Evolutionary conservation across 2,888 invertebrate species (phyloP).

Genomic region (Apamea sordens): DNA sequence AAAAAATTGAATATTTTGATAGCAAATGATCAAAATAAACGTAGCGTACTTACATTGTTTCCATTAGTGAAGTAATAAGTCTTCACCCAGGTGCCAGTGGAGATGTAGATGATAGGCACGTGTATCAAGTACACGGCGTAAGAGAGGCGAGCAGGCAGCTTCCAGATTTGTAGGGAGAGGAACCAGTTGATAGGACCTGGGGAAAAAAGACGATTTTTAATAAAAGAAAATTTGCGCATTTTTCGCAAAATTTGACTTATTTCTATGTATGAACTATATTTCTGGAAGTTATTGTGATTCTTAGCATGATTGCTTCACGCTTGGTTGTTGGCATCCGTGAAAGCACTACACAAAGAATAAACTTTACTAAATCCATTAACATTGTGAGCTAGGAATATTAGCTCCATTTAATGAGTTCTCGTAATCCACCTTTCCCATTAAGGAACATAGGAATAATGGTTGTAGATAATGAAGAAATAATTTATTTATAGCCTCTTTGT

Average conservation of each 20-base stretch:
- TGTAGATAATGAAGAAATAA: conserved; percentile 51
- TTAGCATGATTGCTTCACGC: background rate
- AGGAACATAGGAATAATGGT: conserved; percentile 13
- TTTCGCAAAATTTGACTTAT: background rate
- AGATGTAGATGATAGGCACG: conserved; percentile 78
- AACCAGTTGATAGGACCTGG: conserved; percentile 89
- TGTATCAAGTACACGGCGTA: conserved; percentile 90
- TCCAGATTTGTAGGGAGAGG: conserved; percentile 86
- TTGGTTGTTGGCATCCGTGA: background rate
- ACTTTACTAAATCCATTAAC: conserved; percentile 7
- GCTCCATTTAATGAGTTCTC: background rate
- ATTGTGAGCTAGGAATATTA: conserved; percentile 11
- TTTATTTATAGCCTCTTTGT: conserved; percentile 30
- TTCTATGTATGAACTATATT: background rate
- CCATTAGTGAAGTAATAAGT: conserved; percentile 75
- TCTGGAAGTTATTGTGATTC: background rate
- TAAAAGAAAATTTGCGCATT: background rate
- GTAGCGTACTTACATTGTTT: conserved; percentile 74
- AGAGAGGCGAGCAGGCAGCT: conserved; percentile 88
- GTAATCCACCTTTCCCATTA: conserved; percentile 27
- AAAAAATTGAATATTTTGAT: background rate
- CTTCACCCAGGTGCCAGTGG: conserved; percentile 76
- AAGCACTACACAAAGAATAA: background rate
- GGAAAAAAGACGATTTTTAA: background rate
- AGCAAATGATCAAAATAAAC: conserved; percentile 6